These are phyloP conservation scores for Platorchestia sp. DNA, from an alignment of 1,140 invertebrate species.

Conservation along the genomic window DNA sequence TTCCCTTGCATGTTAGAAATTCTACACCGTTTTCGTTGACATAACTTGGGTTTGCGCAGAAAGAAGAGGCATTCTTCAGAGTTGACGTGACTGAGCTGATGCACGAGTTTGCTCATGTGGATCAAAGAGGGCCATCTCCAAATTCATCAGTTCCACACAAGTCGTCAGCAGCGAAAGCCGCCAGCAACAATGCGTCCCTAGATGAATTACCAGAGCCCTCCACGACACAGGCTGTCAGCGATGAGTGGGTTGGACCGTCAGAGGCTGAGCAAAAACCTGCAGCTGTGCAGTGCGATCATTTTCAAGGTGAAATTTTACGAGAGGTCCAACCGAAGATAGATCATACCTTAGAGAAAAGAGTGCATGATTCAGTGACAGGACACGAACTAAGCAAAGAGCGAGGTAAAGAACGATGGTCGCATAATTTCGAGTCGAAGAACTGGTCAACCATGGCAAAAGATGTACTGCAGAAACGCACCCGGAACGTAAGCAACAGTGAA, in stretches of 20 bases:
- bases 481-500: not conserved
- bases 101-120: not conserved
- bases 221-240: not conserved
- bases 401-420: not conserved
- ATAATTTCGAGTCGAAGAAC: not conserved
- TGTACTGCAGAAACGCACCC: not conserved
- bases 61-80: slow-evolving; percentile 11
- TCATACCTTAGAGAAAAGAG: not conserved
- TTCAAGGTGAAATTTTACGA: not conserved
- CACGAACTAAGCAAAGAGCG: not conserved
- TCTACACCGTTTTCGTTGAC: not conserved
- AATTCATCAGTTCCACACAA: not conserved
- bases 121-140: not conserved
- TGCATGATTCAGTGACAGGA: not conserved
- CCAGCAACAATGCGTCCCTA: not conserved
- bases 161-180: not conserved
- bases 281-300: not conserved
- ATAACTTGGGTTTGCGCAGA: not conserved
- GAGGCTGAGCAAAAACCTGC: not conserved
- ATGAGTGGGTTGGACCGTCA: not conserved
- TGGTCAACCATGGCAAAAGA: not conserved
- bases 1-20: not conserved
- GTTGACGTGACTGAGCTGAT: not conserved
- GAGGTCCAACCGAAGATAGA: not conserved
- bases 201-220: not conserved